Conservation (phyloP, 2,888 invertebrate genomes). For the Sinelater perroti region DNA sequence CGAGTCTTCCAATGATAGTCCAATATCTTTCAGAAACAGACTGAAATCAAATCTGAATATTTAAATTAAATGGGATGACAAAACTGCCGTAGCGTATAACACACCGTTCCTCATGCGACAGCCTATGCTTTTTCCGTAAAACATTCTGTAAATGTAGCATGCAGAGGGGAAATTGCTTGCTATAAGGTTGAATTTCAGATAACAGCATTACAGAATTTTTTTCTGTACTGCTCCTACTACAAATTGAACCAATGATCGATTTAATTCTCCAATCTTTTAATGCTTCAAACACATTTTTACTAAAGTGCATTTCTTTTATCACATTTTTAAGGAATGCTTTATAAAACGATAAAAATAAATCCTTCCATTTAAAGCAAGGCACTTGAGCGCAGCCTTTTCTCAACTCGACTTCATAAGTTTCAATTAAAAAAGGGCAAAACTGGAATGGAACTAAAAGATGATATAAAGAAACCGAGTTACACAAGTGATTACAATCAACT, state of each 20-base stretch:
- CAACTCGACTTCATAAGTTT: slow-evolving; percentile 64
- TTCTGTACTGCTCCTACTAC: slow-evolving; percentile 36
- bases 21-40: slow-evolving; percentile 76
- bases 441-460: slow-evolving; percentile 64
- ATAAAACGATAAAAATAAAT: slow-evolving; percentile 63
- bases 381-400: slow-evolving; percentile 63
- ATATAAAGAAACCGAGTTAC: too few relatives aligned
- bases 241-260: slow-evolving; percentile 51
- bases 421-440: slow-evolving; percentile 65
- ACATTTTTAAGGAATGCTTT: slow-evolving; percentile 59
- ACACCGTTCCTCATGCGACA: slow-evolving; percentile 68
- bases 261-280: slow-evolving; percentile 56
- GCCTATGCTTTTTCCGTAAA: slow-evolving; percentile 67
- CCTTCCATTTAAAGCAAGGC: slow-evolving; percentile 67
- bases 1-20: slow-evolving; percentile 71
- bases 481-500: slow-evolving; percentile 6
- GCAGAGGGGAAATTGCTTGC: slow-evolving; percentile 68
- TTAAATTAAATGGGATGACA: too few relatives aligned
- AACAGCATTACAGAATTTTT: slow-evolving; percentile 38
- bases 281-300: slow-evolving; percentile 54
- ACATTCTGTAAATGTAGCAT: slow-evolving; percentile 69
- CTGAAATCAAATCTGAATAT: slow-evolving; percentile 69
- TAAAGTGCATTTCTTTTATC: slow-evolving; percentile 53
- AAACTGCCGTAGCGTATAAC: slow-evolving; percentile 11
- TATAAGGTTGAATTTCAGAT: slow-evolving; percentile 60